These are phyloP conservation scores for Archegozetes longisetosus DNA, from an alignment of 1,140 invertebrate genomes.

Conservation along the genomic window DNA sequence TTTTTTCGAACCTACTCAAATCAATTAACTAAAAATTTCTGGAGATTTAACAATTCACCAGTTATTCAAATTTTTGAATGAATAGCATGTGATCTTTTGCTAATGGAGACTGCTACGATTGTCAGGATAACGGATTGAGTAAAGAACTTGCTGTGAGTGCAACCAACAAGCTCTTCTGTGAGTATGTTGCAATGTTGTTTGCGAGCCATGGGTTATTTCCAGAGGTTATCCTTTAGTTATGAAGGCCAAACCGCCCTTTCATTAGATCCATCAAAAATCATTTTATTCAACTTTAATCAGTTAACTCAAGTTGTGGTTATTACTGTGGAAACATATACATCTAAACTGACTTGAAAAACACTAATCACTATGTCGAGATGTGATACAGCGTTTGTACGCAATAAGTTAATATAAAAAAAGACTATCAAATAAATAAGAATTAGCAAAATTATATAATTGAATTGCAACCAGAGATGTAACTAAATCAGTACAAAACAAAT, in stretches of 20 bases:
- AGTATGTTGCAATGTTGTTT: slow-evolving; percentile 76
- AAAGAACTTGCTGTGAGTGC: slow-evolving; percentile 86
- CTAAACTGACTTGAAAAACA: slow-evolving; percentile 86
- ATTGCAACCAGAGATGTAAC: slow-evolving; percentile 8
- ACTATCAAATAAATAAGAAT: slow-evolving; percentile 55
- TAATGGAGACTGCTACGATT: slow-evolving; percentile 89
- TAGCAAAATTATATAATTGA: slow-evolving; percentile 44
- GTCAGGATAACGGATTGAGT: slow-evolving; percentile 73
- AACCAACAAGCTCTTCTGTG: slow-evolving; percentile 86
- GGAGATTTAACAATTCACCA: slow-evolving; percentile 96
- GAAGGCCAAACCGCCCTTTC: slow-evolving; percentile 74
- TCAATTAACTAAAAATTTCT: slow-evolving; percentile 39
- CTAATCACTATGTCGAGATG: slow-evolving; percentile 94
- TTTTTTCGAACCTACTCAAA: no score
- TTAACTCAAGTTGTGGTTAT: no score
- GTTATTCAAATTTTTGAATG: slow-evolving; percentile 93
- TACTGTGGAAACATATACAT: slow-evolving; percentile 34
- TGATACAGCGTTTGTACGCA: slow-evolving; percentile 71
- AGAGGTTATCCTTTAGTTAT: slow-evolving; percentile 84
- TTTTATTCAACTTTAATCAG: no score
- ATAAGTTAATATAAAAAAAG: slow-evolving; percentile 71
- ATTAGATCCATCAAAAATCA: no score
- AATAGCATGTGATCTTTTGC: slow-evolving; percentile 94
- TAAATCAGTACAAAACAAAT: no score
- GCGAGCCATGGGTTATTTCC: slow-evolving; percentile 80